Evolutionary conservation across 1,140 invertebrate genomes (phyloP).

Genomic region (Scaptomyza hsui): DNA sequence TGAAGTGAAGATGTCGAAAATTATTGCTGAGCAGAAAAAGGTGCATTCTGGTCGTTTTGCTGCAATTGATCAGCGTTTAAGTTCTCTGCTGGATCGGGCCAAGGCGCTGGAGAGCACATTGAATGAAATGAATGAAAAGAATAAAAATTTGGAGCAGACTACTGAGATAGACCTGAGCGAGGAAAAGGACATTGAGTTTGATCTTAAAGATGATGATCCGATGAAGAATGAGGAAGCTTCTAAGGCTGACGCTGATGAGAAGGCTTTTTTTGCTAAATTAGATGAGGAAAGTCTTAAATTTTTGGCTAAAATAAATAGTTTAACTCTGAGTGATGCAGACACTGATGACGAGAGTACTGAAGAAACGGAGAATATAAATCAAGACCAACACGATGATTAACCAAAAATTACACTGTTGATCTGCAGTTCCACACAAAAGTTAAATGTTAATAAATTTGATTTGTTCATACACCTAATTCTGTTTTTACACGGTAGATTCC

Average conservation of each 20-base stretch:
- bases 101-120: slow-evolving; percentile 29
- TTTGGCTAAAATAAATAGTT: not conserved
- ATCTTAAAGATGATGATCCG: not conserved
- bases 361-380: not conserved
- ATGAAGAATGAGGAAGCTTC: not conserved
- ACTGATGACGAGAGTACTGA: not conserved
- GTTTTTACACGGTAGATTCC: too few relatives aligned
- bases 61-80: slow-evolving; percentile 33
- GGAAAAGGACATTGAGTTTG: too few relatives aligned
- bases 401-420: not conserved
- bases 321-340: not conserved
- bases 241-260: not conserved
- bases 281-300: not conserved
- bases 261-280: too few relatives aligned
- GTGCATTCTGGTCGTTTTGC: not conserved
- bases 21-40: not conserved
- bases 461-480: too few relatives aligned
- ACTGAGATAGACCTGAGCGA: not conserved
- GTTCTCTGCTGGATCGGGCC: slow-evolving; percentile 18
- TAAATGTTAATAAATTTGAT: too few relatives aligned
- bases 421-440: too few relatives aligned
- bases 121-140: slow-evolving; percentile 6
- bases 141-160: not conserved
- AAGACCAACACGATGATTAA: slow-evolving; percentile 13
- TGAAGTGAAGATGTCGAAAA: not conserved